Percentiles rank a stretch among this genome's conserved stretches.
Conservation (phyloP, 2,888 invertebrate genomes). For the Apocheima hispidaria region DNA sequence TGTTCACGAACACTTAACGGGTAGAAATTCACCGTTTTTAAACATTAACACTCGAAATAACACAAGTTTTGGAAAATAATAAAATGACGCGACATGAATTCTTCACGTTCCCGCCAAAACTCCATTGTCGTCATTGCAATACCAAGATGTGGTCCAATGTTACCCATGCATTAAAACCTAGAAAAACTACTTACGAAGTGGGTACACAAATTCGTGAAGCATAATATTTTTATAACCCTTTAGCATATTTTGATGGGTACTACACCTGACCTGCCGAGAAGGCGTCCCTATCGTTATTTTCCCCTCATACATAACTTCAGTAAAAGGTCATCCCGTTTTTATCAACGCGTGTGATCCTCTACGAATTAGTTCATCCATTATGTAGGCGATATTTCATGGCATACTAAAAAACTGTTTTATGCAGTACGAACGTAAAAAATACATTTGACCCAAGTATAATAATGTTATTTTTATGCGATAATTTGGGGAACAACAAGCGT, state of each 20-base stretch:
- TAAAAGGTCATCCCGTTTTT: slow-evolving; percentile 32
- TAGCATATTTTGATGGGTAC: background rate
- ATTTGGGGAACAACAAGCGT: slow-evolving; percentile 9
- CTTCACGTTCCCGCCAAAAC: no score
- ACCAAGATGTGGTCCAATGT: no score
- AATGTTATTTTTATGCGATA: slow-evolving; percentile 23
- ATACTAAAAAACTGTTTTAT: slow-evolving; percentile 22
- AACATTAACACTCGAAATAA: no score
- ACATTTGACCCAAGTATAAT: slow-evolving; percentile 9
- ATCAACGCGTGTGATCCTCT: slow-evolving; percentile 20
- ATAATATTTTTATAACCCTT: background rate
- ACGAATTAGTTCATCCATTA: slow-evolving; percentile 34
- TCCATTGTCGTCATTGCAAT: no score
- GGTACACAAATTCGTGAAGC: background rate
- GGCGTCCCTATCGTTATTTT: slow-evolving; percentile 14
- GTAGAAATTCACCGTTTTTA: no score
- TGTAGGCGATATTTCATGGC: slow-evolving; percentile 28
- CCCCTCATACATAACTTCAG: slow-evolving; percentile 34
- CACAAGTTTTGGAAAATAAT: no score
- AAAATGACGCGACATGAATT: no score
- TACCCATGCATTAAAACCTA: background rate
- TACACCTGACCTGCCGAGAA: slow-evolving; percentile 10
- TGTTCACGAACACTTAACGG: no score
- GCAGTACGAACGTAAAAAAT: slow-evolving; percentile 10
- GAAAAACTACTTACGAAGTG: slow-evolving; percentile 7